These are phyloP conservation scores for Oxygymnocypris stewartii DNA, from an alignment of 2,113 vertebrate species.

Conservation along the genomic window DNA sequence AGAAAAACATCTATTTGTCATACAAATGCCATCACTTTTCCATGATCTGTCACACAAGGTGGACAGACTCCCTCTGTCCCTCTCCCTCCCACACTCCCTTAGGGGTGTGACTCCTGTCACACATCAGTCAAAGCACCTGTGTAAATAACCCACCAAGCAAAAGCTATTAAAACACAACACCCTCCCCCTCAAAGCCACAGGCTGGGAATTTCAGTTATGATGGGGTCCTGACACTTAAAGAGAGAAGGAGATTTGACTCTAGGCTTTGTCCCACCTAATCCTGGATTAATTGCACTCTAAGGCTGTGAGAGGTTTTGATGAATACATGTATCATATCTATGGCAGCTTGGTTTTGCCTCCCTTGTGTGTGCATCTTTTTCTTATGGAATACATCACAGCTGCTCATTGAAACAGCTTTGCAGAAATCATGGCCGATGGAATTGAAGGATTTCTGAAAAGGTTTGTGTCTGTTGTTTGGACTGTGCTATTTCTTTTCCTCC, in stretches of 20 bases:
- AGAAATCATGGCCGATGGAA: constrained; percentile 26
- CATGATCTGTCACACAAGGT: constrained; percentile 2
- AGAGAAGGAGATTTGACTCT: constrained; percentile 21
- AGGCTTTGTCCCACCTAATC: constrained; percentile 26
- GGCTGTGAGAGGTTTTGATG: constrained; percentile 35
- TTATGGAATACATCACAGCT: constrained; percentile 27
- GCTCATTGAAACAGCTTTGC: constrained; percentile 51
- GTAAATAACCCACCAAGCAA: constrained; percentile 31
- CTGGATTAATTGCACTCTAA: constrained; percentile 45
- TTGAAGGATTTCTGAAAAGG: constrained; percentile 40
- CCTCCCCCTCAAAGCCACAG: neutral
- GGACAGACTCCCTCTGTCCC: neutral
- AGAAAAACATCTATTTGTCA: neutral
- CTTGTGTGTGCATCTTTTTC: constrained; percentile 6
- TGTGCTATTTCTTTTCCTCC: constrained; percentile 23
- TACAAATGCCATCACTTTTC: neutral
- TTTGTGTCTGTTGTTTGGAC: constrained; percentile 40
- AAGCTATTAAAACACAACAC: constrained; percentile 49
- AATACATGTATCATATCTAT: constrained; percentile 47
- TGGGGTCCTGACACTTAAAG: constrained; percentile 36
- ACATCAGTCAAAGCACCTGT: constrained; percentile 37
- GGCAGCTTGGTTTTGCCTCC: constrained; percentile 32
- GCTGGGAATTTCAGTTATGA: constrained; percentile 14
- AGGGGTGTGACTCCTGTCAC: neutral
- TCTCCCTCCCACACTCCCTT: too few relatives aligned